Evolutionary conservation across 1,140 invertebrate genomes (phyloP).

Genomic region (Rhynchophorus ferrugineus): DNA sequence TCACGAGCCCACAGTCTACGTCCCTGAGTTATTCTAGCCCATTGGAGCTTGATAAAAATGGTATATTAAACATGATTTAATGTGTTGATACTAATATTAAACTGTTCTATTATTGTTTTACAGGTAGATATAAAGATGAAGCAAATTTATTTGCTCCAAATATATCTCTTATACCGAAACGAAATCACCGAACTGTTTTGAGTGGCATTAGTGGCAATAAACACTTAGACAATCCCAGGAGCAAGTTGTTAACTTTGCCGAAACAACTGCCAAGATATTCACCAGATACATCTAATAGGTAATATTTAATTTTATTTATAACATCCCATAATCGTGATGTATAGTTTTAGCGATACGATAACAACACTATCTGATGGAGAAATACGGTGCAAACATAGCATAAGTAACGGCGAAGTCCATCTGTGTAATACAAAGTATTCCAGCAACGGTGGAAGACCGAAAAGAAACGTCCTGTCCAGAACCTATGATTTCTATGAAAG

Average conservation of each 20-base stretch:
- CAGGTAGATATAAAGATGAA: constrained; percentile 23
- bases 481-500: not conserved
- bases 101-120: no score
- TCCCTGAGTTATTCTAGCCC: no score
- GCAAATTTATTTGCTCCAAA: constrained; percentile 17
- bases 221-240: not conserved
- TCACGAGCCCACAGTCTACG: no score
- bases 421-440: constrained; percentile 6
- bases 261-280: not conserved
- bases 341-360: constrained; percentile 18
- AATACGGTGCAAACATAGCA: constrained; percentile 28
- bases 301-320: not conserved
- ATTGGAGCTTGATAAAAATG: no score
- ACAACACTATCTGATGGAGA: constrained; percentile 33
- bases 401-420: constrained; percentile 33
- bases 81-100: no score
- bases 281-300: constrained; percentile 17
- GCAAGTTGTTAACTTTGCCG: not conserved
- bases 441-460: constrained; percentile 1
- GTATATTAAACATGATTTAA: no score
- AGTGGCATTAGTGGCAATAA: no score
- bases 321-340: not conserved
- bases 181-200: not conserved
- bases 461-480: constrained; percentile 9
- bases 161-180: not conserved